phyloP scores from a whole-genome alignment of 2,888 invertebrate species.

The Drosophila falleni region DNA sequence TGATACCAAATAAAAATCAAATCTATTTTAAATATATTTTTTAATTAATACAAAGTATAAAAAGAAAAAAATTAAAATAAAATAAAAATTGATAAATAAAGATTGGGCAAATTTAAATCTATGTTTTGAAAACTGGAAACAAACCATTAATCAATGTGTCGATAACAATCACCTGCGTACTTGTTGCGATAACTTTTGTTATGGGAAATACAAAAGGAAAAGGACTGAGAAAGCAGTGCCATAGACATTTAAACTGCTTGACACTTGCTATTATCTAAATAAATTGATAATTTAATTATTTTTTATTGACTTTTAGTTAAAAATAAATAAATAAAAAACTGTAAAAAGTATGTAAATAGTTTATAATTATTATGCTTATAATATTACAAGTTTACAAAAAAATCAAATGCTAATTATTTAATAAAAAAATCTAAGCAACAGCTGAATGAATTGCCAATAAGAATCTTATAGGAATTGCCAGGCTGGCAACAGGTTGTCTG shows the following conservation, averaged over 20 bases:
- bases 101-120: not conserved
- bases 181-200: no score
- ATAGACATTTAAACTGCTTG: not conserved
- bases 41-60: not conserved
- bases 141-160: not conserved
- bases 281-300: no score
- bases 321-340: no score
- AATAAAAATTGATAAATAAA: not conserved
- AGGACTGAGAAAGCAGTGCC: not conserved
- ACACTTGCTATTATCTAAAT: no score
- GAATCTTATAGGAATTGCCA: not conserved
- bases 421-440: slow-evolving; percentile 12
- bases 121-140: not conserved
- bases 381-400: slow-evolving; percentile 27
- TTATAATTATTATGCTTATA: slow-evolving; percentile 29
- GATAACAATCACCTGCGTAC: not conserved
- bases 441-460: slow-evolving; percentile 20
- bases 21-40: slow-evolving; percentile 1
- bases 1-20: not conserved
- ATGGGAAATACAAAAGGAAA: no score
- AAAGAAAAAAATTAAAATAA: not conserved
- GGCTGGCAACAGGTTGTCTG: slow-evolving; percentile 42
- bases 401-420: slow-evolving; percentile 1
- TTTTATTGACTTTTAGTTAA: no score
- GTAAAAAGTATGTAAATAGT: no score